Conservation (phyloP, 2,113 vertebrate species). For the Fregetta grallaria region DNA sequence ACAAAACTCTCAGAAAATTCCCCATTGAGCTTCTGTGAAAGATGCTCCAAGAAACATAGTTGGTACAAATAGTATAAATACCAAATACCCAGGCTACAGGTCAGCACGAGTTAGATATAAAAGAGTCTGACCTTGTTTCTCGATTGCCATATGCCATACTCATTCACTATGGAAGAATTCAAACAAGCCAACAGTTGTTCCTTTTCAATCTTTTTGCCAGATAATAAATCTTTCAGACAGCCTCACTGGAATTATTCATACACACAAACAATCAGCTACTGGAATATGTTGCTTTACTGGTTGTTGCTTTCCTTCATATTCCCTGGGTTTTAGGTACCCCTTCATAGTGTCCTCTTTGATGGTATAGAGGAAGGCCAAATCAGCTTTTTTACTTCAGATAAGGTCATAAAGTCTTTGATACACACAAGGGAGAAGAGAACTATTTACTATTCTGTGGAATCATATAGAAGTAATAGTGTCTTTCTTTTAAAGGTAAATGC, state of each 20-base stretch:
- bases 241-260: slow-evolving; percentile 15
- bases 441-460: neutral
- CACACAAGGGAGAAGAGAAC: neutral
- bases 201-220: slow-evolving; percentile 45
- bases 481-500: neutral
- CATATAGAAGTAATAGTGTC: neutral
- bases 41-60: neutral
- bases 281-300: neutral
- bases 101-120: neutral
- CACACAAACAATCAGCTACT: neutral
- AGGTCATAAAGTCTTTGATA: neutral
- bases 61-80: neutral
- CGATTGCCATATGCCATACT: neutral
- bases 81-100: neutral
- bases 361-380: neutral
- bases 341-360: neutral
- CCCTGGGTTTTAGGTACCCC: neutral
- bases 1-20: neutral
- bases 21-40: neutral
- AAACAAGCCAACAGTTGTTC: slow-evolving; percentile 22
- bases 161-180: neutral
- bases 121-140: slow-evolving; percentile 20
- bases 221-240: slow-evolving; percentile 44
- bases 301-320: neutral
- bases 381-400: neutral